These are phyloP conservation scores for Cyclophora albipunctata DNA, from an alignment of 2,888 invertebrate genomes.

Conservation along the genomic window DNA sequence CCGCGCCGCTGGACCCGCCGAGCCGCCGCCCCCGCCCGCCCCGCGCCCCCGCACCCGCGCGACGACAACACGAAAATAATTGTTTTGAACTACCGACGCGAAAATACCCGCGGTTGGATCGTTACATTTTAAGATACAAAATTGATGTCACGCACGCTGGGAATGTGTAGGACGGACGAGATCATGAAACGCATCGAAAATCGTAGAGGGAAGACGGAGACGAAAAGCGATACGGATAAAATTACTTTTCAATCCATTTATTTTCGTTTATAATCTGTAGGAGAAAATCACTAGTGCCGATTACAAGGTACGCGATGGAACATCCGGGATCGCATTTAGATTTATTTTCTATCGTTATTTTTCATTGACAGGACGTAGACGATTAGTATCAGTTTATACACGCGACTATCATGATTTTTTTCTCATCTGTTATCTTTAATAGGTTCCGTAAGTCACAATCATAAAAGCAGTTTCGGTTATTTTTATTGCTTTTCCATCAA, in stretches of 20 bases:
- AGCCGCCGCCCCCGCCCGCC: slow-evolving; percentile 62
- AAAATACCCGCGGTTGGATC: too few species aligned
- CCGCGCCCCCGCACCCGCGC: slow-evolving; percentile 29
- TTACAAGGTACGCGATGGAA: slow-evolving; percentile 21
- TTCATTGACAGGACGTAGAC: slow-evolving; percentile 13
- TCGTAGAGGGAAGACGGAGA: too few species aligned
- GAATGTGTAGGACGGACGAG: too few species aligned
- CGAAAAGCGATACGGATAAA: too few species aligned
- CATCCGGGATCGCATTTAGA: slow-evolving; percentile 24
- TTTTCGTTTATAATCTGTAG: slow-evolving; percentile 29
- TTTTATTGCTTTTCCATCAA: slow-evolving; percentile 24
- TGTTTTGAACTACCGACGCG: neutral
- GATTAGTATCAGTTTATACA: slow-evolving; percentile 28
- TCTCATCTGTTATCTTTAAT: slow-evolving; percentile 33
- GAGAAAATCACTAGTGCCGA: slow-evolving; percentile 15
- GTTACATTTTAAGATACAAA: too few species aligned
- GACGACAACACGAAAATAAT: slow-evolving; percentile 1
- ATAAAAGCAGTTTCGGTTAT: slow-evolving; percentile 34
- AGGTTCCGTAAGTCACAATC: slow-evolving; percentile 26
- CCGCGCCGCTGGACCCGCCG: slow-evolving; percentile 67
- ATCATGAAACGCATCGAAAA: too few species aligned
- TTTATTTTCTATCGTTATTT: slow-evolving; percentile 20
- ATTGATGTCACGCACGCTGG: too few species aligned
- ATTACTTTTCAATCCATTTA: slow-evolving; percentile 16
- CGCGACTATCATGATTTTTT: slow-evolving; percentile 32